phyloP scores from a whole-genome alignment of 1,140 invertebrate species.

The Ruditapes philippinarum region DNA sequence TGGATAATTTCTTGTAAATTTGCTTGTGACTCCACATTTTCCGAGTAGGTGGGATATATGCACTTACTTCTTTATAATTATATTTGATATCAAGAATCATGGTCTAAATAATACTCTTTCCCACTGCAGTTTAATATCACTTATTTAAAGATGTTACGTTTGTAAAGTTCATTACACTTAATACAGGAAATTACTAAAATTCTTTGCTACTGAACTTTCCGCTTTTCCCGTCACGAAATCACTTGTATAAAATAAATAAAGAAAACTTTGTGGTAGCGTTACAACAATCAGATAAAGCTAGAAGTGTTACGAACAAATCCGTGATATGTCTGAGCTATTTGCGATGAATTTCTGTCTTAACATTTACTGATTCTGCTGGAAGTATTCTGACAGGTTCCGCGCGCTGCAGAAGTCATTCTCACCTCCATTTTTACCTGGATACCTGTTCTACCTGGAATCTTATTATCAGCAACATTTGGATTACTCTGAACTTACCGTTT shows the following conservation, averaged over 20 bases:
- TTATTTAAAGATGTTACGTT: too few relatives aligned
- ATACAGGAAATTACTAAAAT: constrained; percentile 8
- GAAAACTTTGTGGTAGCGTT: not conserved
- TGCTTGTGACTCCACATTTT: too few relatives aligned
- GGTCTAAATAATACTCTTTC: too few relatives aligned
- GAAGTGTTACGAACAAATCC: constrained; percentile 19
- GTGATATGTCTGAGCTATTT: not conserved
- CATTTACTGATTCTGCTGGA: not conserved
- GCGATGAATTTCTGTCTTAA: not conserved
- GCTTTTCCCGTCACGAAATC: not conserved
- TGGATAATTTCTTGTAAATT: too few relatives aligned
- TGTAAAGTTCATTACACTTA: too few relatives aligned
- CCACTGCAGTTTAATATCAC: too few relatives aligned
- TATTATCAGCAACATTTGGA: constrained; percentile 7
- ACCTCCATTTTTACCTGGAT: constrained; percentile 10
- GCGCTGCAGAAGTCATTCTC: constrained; percentile 18
- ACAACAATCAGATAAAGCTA: not conserved
- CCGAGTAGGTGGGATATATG: too few relatives aligned
- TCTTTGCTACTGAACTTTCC: not conserved
- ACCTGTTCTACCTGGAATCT: constrained; percentile 16
- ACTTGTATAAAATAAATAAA: not conserved
- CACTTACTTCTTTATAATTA: too few relatives aligned
- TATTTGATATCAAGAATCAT: too few relatives aligned
- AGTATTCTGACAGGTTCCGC: constrained; percentile 3
- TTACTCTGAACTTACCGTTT: constrained; percentile 9